phyloP scores from a whole-genome alignment of 2,797 vertebrate genomes.

The Periparus ater region DNA sequence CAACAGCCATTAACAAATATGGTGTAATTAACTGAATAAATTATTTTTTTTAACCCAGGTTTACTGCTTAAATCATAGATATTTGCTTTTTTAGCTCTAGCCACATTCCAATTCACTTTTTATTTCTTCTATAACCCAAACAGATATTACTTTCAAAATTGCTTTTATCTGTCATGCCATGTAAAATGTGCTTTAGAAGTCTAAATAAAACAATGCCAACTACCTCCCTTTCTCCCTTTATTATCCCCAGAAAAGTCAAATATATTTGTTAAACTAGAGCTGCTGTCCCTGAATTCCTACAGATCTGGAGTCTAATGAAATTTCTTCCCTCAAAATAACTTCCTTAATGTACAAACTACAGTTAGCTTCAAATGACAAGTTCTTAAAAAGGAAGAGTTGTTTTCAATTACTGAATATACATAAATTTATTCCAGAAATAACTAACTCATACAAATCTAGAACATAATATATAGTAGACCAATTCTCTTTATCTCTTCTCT shows the following conservation, averaged over 20 bases:
- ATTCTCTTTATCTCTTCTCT: not conserved
- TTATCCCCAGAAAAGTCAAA: conserved; percentile 49
- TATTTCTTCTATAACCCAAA: conserved; percentile 18
- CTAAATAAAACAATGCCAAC: conserved; percentile 64
- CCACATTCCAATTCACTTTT: conserved; percentile 25
- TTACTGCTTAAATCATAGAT: not conserved
- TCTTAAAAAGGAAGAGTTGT: not conserved
- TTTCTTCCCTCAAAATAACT: not conserved
- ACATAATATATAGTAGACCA: not conserved
- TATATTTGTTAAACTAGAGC: not conserved
- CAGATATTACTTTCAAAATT: conserved; percentile 56
- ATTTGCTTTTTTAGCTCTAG: conserved; percentile 30
- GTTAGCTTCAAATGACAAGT: not conserved
- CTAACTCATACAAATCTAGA: not conserved
- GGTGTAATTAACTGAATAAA: not conserved
- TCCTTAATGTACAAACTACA: not conserved
- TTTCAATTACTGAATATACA: not conserved
- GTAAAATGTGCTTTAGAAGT: conserved; percentile 64
- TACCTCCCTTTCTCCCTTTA: conserved; percentile 13
- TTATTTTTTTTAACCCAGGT: not conserved
- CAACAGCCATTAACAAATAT: conserved; percentile 43
- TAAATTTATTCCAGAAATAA: not conserved
- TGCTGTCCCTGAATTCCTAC: not conserved
- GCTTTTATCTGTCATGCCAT: conserved; percentile 53
- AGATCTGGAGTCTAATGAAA: not conserved